A percentile compares a stretch with the other conserved stretches of the same genome.
These are phyloP conservation scores for Heliornis fulica DNA, from an alignment of 2,113 vertebrate species.

Conservation along the genomic window DNA sequence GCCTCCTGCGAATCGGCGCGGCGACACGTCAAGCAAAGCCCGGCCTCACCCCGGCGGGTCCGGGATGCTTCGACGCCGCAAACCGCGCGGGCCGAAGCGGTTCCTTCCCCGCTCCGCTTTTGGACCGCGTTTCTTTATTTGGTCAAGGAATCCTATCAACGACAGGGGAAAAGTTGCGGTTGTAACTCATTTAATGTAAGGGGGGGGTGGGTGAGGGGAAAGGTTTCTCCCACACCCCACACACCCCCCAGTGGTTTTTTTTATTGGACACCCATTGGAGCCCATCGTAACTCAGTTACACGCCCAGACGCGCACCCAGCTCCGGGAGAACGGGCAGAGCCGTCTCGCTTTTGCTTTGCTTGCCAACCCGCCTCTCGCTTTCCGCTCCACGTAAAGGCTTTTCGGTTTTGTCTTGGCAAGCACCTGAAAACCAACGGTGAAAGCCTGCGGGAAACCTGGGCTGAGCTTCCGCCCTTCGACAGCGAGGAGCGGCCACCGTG, in stretches of 20 bases:
- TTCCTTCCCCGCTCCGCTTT: not conserved
- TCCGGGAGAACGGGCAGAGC: not conserved
- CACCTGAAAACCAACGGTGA: not conserved
- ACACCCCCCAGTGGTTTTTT: too few species aligned
- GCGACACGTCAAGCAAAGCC: not conserved
- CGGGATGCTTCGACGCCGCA: not conserved
- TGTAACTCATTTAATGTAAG: not conserved
- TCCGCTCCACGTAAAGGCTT: not conserved
- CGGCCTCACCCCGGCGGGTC: not conserved
- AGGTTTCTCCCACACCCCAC: too few species aligned
- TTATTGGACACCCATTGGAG: not conserved
- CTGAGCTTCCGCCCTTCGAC: not conserved
- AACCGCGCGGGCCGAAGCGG: not conserved
- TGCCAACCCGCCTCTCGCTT: not conserved
- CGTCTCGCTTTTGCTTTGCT: not conserved
- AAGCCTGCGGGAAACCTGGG: not conserved
- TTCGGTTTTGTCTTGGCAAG: not conserved
- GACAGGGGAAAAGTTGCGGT: not conserved
- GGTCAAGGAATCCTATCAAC: not conserved
- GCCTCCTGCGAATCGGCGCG: not conserved
- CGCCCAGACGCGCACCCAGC: not conserved
- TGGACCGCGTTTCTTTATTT: conserved; percentile 1
- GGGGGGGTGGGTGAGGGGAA: not conserved
- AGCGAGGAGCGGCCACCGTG: not conserved
- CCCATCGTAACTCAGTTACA: not conserved